Percentiles rank a stretch among this genome's conserved stretches.
Conservation (phyloP, 2,113 vertebrate genomes). For the Salvelinus sp. region DNA sequence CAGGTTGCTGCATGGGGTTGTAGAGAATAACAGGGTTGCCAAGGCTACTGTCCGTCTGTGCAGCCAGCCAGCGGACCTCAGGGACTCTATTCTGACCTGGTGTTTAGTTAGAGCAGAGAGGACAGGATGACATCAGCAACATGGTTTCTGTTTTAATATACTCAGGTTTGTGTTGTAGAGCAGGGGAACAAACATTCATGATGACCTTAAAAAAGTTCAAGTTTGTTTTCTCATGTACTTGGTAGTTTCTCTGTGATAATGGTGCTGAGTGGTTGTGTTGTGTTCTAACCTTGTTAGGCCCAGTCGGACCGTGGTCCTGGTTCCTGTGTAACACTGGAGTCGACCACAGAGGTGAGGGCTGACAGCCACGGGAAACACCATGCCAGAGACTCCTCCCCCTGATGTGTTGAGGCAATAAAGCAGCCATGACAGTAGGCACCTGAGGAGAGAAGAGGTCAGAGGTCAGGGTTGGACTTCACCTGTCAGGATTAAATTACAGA, state of each 20-base stretch:
- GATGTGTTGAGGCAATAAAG: background rate
- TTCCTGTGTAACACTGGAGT: conserved; percentile 33
- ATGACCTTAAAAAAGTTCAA: too few relatives aligned
- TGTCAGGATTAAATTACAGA: too few relatives aligned
- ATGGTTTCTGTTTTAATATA: too few relatives aligned
- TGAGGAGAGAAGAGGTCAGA: conserved; percentile 22
- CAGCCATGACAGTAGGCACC: conserved; percentile 24
- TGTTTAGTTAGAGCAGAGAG: too few relatives aligned
- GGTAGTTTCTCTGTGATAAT: too few relatives aligned
- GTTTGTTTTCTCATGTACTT: too few relatives aligned
- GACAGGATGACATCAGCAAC: background rate
- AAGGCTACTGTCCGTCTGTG: conserved; percentile 42
- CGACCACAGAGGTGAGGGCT: conserved; percentile 33
- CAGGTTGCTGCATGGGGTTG: conserved; percentile 56
- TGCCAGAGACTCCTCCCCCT: background rate
- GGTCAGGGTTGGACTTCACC: background rate
- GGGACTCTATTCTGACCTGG: conserved; percentile 62
- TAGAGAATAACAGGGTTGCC: conserved; percentile 72
- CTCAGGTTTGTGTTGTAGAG: too few relatives aligned
- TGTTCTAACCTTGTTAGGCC: conserved; percentile 71
- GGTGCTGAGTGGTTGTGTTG: background rate
- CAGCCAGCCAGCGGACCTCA: conserved; percentile 48
- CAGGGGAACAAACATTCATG: too few relatives aligned
- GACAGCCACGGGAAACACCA: background rate
- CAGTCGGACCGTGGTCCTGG: conserved; percentile 41